Conservation (phyloP, 2,113 vertebrate species). For the Rhagologus leucostigma region DNA sequence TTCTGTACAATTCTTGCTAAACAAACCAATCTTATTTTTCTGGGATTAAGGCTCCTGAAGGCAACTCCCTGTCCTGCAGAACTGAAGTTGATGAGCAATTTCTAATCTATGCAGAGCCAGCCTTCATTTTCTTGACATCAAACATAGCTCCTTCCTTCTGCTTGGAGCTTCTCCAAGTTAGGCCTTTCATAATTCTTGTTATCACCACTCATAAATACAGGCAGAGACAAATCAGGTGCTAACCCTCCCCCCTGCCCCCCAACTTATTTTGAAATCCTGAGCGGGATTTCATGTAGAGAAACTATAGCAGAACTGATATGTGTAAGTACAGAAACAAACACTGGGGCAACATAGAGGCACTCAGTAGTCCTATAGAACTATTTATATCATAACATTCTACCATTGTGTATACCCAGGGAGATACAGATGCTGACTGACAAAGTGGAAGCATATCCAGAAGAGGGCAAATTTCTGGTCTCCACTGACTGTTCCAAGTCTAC, state of each 20-base stretch:
- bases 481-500: neutral
- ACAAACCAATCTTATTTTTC: neutral
- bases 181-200: neutral
- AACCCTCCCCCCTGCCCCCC: fast-evolving
- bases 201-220: neutral
- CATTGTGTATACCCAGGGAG: neutral
- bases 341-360: neutral
- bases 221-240: neutral
- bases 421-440: neutral
- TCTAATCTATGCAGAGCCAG: neutral
- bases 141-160: neutral
- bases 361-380: neutral
- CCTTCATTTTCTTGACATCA: neutral
- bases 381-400: neutral
- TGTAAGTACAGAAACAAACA: neutral
- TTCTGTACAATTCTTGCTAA: neutral
- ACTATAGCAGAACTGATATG: neutral
- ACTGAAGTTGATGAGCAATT: neutral
- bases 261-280: neutral
- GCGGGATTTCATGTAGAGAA: neutral
- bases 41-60: neutral
- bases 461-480: neutral
- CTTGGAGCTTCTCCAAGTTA: neutral
- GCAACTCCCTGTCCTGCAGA: neutral
- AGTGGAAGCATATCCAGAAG: neutral